Conservation (phyloP, 2,888 invertebrate species). For the Neria commutata region DNA sequence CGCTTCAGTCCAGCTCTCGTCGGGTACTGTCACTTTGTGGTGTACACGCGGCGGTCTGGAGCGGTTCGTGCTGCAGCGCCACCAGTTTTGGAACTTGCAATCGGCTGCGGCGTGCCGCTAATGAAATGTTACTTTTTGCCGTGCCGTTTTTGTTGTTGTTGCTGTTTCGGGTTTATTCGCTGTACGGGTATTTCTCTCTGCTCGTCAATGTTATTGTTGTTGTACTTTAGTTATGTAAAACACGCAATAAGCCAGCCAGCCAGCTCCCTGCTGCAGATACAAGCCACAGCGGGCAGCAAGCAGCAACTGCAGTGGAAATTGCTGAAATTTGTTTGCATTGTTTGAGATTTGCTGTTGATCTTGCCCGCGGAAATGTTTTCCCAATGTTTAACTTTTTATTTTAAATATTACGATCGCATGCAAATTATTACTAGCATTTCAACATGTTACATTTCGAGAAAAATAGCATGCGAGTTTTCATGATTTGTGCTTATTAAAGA, state of each 20-base stretch:
- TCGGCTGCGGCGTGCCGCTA: not conserved
- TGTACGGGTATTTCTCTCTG: slow-evolving; percentile 18
- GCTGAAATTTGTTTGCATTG: slow-evolving; percentile 7
- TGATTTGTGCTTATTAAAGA: no score
- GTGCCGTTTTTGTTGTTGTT: slow-evolving; percentile 22
- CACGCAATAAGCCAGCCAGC: no score
- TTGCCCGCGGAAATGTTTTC: slow-evolving; percentile 10
- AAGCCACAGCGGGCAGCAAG: no score
- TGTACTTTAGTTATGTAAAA: slow-evolving; percentile 37
- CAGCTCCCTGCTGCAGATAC: no score
- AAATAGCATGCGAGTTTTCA: no score
- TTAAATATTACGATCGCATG: no score
- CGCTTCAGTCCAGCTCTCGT: not conserved
- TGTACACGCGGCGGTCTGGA: not conserved
- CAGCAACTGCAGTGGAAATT: slow-evolving; percentile 14
- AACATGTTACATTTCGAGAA: no score
- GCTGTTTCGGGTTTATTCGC: slow-evolving; percentile 26
- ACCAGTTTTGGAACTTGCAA: slow-evolving; percentile 2
- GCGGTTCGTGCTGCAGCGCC: not conserved
- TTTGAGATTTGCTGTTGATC: slow-evolving; percentile 15
- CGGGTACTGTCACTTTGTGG: not conserved
- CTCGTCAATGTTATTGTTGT: slow-evolving; percentile 19
- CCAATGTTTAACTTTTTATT: not conserved
- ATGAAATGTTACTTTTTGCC: slow-evolving; percentile 21
- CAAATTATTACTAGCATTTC: no score